A percentile compares a stretch with the other conserved stretches of the same genome.
phyloP scores from a whole-genome alignment of 2,797 vertebrate species.

The Crossoptilon crossoptilon region DNA sequence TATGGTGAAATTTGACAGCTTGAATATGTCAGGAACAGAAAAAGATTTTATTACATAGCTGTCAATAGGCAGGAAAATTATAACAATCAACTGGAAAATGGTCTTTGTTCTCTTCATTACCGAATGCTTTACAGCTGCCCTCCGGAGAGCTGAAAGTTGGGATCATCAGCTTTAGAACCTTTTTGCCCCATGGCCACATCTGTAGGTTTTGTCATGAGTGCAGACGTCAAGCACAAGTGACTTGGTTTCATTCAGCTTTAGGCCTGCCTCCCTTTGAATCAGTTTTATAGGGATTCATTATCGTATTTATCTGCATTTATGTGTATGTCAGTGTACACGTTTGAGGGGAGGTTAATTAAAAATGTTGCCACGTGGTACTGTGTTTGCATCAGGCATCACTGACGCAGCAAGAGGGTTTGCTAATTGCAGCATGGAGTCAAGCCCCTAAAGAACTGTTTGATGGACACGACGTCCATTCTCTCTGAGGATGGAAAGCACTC shows the following conservation, averaged over 20 bases:
- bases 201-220: accelerated
- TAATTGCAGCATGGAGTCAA: neutral
- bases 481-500: neutral
- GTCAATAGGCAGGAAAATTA: neutral
- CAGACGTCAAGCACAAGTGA: accelerated
- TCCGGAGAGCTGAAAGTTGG: neutral
- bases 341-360: neutral
- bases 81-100: neutral
- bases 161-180: neutral
- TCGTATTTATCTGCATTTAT: neutral
- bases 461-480: accelerated
- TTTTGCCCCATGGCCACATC: neutral
- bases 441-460: neutral
- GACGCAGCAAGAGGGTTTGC: neutral
- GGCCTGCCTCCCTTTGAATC: neutral
- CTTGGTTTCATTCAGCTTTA: neutral
- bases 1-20: neutral
- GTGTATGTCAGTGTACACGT: accelerated
- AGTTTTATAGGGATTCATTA: neutral
- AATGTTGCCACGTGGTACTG: neutral
- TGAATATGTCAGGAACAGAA: neutral
- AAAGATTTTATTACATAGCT: neutral
- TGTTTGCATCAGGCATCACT: neutral
- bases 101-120: neutral
- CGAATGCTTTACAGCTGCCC: neutral